Base-by-base conservation (phyloP, 2,797 vertebrate species). In the Notoglanidium macrostoma region DNA sequence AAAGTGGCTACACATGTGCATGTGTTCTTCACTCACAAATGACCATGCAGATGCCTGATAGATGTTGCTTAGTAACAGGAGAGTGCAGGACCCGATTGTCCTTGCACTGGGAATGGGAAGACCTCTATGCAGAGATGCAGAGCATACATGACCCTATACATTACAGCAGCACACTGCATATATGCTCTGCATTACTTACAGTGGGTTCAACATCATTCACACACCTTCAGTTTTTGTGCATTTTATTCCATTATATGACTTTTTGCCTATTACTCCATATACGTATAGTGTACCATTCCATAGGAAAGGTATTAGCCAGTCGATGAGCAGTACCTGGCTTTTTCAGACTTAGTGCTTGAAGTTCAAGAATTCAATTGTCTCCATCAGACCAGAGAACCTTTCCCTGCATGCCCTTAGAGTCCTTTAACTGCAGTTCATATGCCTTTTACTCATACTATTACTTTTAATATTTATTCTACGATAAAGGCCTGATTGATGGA, bases 41-140 rank as follows among this genome's bases (percentile, higher is more conserved):
- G 40, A 57, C 65, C 76, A 72, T 85, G 54, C 29, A 23, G 76
- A 85, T 54, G 44, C 76, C 65, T 72, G 76, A 85, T 49, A 61
- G 74, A 88, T 88, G 83, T 85, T 84, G 87, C 86, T 84, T 84
- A 87, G 81, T 67, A 88, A 85, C 87, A 85, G 29, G 54, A n/a
- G 63, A 85, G 65, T 55, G 19, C 55, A 67, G 63, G 21, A 78
- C 76, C 29, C 7, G 63, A 59, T 46, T 78, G 74, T 84, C 54
- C 74, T 87, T 78, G 35, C n/a, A 40, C 21, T 54, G 3, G 10
- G 35, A 49, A 85, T 55, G 44, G 70, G 17, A 72, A 57, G 65
- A 59, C 12, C 55, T 80, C 29, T 72, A 59, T 23, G 12, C 54
- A 73, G 23, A 51, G 44, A 49, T 72, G 29, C 32, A 8, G 14